Conservation (phyloP, 2,888 invertebrate genomes). For the Diarsia rubi region DNA sequence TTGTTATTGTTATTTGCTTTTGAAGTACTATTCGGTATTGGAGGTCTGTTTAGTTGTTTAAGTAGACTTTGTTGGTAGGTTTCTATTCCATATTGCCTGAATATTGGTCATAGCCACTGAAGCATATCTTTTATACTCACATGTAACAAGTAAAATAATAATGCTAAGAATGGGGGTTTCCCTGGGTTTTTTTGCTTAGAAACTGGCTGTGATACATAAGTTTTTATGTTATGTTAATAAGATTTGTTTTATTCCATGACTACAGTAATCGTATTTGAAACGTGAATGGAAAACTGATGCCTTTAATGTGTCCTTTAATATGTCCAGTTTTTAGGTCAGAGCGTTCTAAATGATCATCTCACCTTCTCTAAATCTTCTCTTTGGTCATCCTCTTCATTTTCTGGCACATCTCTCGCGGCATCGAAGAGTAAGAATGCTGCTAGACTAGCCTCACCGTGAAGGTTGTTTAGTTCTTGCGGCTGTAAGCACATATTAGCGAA, state of each 20-base stretch:
- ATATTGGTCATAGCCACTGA: not conserved
- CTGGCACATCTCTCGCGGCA: constrained; percentile 14
- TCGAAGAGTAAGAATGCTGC: constrained; percentile 42
- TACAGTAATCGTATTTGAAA: not conserved
- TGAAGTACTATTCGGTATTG: not conserved
- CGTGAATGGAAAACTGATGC: not conserved
- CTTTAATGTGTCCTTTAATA: not conserved
- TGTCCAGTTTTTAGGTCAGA: not conserved
- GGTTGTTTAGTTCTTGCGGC: constrained; percentile 31
- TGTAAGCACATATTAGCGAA: constrained; percentile 61
- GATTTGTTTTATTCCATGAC: not conserved
- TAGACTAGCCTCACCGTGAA: constrained; percentile 35
- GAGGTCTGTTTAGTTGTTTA: not conserved
- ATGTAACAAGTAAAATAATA: not conserved
- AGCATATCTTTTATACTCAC: not conserved
- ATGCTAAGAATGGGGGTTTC: not conserved
- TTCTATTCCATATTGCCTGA: not conserved
- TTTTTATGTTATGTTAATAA: too few relatives aligned
- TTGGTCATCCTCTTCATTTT: constrained; percentile 40
- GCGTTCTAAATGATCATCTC: not conserved
- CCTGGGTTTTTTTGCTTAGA: too few relatives aligned
- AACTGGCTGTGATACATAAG: not conserved
- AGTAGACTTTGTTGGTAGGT: not conserved
- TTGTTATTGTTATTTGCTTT: constrained; percentile 3
- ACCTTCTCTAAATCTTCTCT: constrained; percentile 43